Base-by-base conservation (phyloP, 2,797 vertebrate genomes). In the Gastrophryne carolinensis region DNA sequence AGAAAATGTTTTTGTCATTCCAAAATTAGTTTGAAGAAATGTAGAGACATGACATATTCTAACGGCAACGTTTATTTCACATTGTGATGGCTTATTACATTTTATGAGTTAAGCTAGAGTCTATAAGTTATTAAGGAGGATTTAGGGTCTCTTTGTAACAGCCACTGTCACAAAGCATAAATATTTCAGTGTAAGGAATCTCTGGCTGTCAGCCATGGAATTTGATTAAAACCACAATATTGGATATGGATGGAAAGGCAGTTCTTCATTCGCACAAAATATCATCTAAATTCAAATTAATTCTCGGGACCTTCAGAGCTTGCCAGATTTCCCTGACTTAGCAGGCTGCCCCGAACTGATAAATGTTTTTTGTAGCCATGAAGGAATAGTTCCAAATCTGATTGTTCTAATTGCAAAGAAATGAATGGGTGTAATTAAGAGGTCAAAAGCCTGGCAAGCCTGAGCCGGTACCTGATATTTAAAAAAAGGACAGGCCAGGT, bases 251-350 rank as follows among this genome's bases (percentile, higher is more conserved):
- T 77, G 67, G 35, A 32, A 56, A 57, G 37, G 8, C 37, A n/a
- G 57, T 71, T 62, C 56, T 34, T 60, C 35, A 60, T 39, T 62
- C 32, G 49, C 29, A 67, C 13, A 75, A 65, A 74, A 64, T 65
- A 74, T 61, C 12, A 61, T 68, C 73, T 68, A 75, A 61, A 75
- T 75, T 68, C 41, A 32, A 68, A 69, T 61, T 41, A 61, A 60
- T 75, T 75, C 62, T 44, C n/a, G n/a, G 30, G 44, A 63, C 35
- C 57, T 53, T 57, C 65, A 76, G 56, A 52, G 41, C 23, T 47
- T 41, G 32, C 17, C 53, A 49, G 39, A 8, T 60, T 47, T 49
- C 15, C 30, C 44, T 65, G 24, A 65, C 47, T 52, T n/a, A 32
- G 26, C 11, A 29, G 23, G 30, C 29, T 17, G 27, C 11, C 50